Conservation (phyloP, 35 echinoderm and acorn worm species). For the Apostichopus japonicus region DNA sequence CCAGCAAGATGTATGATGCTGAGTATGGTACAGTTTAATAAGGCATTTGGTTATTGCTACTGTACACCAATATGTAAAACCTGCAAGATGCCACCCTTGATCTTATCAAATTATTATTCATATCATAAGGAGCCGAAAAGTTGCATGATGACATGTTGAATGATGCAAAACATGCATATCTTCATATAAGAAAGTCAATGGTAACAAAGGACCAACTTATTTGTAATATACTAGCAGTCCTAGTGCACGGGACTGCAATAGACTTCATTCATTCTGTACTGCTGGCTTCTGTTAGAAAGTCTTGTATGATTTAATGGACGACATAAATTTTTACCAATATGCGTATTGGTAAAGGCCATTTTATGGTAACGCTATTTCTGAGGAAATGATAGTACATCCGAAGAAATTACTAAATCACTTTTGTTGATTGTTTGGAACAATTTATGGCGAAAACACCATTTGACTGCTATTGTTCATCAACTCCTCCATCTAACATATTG, state of each 20-base stretch:
- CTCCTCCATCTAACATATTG: no score
- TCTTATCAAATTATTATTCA: constrained; percentile 7
- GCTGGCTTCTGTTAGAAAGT: background rate
- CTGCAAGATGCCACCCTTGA: background rate
- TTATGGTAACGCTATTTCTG: no score
- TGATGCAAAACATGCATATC: constrained; percentile 3
- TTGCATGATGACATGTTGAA: background rate
- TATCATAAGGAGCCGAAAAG: constrained; percentile 17
- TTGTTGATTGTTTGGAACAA: no score
- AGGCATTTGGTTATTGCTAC: constrained; percentile 20
- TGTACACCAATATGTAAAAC: constrained; percentile 16
- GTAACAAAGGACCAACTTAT: constrained; percentile 40
- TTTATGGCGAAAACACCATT: no score
- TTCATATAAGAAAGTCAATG: no score
- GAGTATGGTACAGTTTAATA: constrained; percentile 51
- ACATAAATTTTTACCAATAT: no score
- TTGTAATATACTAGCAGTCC: background rate
- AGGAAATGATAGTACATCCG: no score
- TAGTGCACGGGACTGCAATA: constrained; percentile 15
- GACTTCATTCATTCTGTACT: constrained; percentile 54
- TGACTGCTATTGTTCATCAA: no score
- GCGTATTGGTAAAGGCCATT: no score
- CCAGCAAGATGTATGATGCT: constrained; percentile 28
- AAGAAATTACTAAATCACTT: no score
- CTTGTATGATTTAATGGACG: no score